Conservation (phyloP, 2,888 invertebrate species). For the Steinernema scapterisci region DNA sequence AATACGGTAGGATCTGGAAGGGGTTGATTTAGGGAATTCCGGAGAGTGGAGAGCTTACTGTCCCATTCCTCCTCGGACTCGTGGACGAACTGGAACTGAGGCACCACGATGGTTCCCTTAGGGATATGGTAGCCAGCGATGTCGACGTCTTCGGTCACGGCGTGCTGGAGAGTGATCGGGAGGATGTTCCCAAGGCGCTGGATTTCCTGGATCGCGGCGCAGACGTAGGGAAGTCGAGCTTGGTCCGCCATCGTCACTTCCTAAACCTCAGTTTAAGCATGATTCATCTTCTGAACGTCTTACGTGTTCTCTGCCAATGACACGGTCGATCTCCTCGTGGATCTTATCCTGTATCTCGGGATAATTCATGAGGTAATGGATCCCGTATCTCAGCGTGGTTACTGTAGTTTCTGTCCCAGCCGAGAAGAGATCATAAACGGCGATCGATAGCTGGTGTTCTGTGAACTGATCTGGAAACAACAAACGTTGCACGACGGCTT, state of each 20-base stretch:
- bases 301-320: not conserved
- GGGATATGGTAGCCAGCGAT: conserved; percentile 17
- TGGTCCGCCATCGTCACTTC: conserved; percentile 19
- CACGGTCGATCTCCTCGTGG: conserved; percentile 19
- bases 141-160: not conserved
- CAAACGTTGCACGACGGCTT: no score
- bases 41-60: not conserved
- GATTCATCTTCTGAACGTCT: not conserved
- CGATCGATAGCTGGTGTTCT: conserved; percentile 4
- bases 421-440: conserved; percentile 17
- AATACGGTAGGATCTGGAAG: not conserved
- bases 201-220: conserved; percentile 21
- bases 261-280: not conserved
- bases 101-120: conserved; percentile 10
- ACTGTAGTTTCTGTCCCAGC: conserved; percentile 20
- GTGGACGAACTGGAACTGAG: conserved; percentile 17
- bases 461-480: not conserved
- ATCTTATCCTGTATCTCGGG: conserved; percentile 5
- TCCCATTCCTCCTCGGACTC: conserved; percentile 11
- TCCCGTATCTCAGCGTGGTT: conserved; percentile 16
- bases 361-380: conserved; percentile 5
- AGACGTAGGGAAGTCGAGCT: not conserved
- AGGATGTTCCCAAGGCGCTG: conserved; percentile 10
- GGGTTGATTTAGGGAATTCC: not conserved
- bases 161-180: conserved; percentile 16